Conservation (phyloP, 2,113 vertebrate genomes). For the Peromyscus polionotus region DNA sequence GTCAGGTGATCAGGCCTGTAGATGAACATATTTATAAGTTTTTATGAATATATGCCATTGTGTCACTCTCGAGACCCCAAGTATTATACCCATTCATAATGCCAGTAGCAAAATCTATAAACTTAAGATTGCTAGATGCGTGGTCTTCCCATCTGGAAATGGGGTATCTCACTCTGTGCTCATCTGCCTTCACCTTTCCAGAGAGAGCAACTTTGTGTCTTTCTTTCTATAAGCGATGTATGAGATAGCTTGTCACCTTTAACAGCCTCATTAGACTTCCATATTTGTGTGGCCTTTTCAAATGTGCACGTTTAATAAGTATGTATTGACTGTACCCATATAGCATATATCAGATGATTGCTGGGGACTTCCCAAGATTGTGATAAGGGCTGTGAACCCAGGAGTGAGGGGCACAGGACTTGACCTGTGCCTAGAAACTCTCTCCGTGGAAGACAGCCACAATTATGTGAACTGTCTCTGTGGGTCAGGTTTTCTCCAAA, state of each 20-base stretch:
- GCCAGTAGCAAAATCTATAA: not conserved
- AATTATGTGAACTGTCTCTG: constrained; percentile 16
- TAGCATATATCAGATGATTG: not conserved
- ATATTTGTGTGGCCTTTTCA: constrained; percentile 45
- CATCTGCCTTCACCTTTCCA: constrained; percentile 18
- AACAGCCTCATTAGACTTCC: not conserved
- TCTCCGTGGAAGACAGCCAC: not conserved
- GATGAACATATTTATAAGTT: not conserved
- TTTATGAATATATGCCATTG: not conserved
- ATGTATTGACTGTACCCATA: not conserved
- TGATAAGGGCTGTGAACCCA: not conserved
- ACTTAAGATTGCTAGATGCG: not conserved
- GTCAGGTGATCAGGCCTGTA: not conserved
- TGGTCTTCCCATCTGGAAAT: not conserved
- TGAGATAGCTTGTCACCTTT: not conserved
- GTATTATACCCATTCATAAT: not conserved
- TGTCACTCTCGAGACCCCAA: not conserved
- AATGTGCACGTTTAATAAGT: constrained; percentile 6
- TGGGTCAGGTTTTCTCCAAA: not conserved
- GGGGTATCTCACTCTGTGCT: not conserved
- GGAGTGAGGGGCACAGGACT: not conserved
- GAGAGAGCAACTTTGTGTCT: not conserved
- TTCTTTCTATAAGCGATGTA: not conserved
- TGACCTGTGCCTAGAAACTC: not conserved
- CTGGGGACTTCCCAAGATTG: not conserved